A percentile compares a stretch with the other conserved stretches of the same genome.
Conservation (phyloP, 2,888 invertebrate species). For the Drosophila helvetica region DNA sequence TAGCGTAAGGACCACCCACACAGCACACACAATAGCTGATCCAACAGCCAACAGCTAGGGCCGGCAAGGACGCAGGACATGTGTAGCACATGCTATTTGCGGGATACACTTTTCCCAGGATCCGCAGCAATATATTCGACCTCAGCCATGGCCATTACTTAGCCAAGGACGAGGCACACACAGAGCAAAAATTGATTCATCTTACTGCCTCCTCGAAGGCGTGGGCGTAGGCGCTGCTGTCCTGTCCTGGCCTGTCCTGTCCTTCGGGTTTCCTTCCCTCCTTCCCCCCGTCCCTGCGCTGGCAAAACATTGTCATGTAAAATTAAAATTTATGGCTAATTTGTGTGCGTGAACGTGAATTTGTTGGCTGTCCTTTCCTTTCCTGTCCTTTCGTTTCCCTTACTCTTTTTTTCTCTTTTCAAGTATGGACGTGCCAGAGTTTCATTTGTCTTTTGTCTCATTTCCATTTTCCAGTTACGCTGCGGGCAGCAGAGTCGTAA, state of each 20-base stretch:
- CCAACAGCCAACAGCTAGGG: background rate
- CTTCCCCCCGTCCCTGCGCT: constrained; percentile 32
- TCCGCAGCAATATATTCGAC: constrained; percentile 39
- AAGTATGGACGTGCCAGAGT: constrained; percentile 24
- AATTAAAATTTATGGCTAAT: constrained; percentile 80
- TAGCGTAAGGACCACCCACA: constrained; percentile 53
- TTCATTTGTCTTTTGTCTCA: constrained; percentile 19
- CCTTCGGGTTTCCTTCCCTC: constrained; percentile 14
- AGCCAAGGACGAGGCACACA: constrained; percentile 32
- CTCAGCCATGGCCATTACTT: constrained; percentile 27
- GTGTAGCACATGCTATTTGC: constrained; percentile 61
- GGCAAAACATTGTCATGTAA: constrained; percentile 71
- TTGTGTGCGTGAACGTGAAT: constrained; percentile 60
- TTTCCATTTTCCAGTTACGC: constrained; percentile 24
- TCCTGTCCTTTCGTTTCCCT: constrained; percentile 11
- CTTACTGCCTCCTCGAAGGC: constrained; percentile 24
- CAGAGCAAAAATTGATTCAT: constrained; percentile 70
- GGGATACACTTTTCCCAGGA: constrained; percentile 62
- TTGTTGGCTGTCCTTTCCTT: constrained; percentile 19
- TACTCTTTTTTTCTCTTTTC: constrained; percentile 10
- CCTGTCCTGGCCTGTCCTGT: too few relatives aligned
- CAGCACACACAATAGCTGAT: constrained; percentile 16
- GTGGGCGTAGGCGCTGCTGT: background rate
- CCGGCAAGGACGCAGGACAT: constrained; percentile 46
- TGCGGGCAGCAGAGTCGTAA: constrained; percentile 44